Base-by-base conservation (phyloP, 2,888 invertebrate genomes). In the Cynaeus angustus region DNA sequence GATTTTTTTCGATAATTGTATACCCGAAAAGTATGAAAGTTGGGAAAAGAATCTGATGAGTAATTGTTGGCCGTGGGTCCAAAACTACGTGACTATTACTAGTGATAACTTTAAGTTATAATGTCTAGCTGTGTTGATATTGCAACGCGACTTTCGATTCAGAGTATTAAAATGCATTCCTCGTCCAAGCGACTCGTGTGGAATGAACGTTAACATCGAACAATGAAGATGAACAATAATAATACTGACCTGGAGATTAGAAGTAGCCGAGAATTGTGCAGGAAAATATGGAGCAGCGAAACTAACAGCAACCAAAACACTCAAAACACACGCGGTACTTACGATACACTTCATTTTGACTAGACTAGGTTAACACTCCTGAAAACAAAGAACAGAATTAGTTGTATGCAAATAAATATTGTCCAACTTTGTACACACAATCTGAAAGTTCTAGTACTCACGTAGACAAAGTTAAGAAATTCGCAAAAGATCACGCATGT, bases 341-440 rank as follows among this genome's bases (percentile, higher is more conserved):
- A 83, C 78, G 78, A 81, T 82, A 82, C 83, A 84, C 83, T 80
- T 84, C 85, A 85, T 85, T 77, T 82, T 85, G 84, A 85, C 84
- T 85, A 85, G 85, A 85, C 79, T 83, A 80, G 81, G 78, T 82
- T 83, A 83, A 81, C 82, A 82, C 81, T 79, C 80, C 85, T 85
- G 84, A 75, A 85, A 84, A 77, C 9, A 59, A 82, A 78, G 79
- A 75, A 75, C 75, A 56, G 41, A n/a, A 43, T 56, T 56, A 56
- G 37, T 37, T 45, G 37, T 16, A 30, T 45, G 16, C 45, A 21
- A 46, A 10, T 21, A 13, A 45, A 56, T 12, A 56, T 10, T 38
- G 16, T 50, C 46, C 30, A 52, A 55, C 55, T 55, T 55, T 55
- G 52, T 33, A 9, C 7, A 33, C 45, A 64, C 69, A 66, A 64